phyloP scores from a whole-genome alignment of 2,888 invertebrate genomes.

The Chromoteleia sp. region DNA sequence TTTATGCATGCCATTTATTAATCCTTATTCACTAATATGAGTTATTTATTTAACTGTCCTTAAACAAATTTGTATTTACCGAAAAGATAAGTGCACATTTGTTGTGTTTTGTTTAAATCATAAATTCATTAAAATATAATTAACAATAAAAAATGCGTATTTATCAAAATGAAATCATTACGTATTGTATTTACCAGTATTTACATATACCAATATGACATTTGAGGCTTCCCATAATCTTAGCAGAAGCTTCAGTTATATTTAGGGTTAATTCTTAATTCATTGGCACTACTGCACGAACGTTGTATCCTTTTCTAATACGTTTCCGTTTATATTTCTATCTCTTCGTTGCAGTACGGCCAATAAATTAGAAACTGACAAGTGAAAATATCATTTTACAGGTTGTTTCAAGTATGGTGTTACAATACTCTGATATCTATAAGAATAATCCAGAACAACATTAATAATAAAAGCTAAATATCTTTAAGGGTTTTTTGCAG shows the following conservation, averaged over 20 bases:
- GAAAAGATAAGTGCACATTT: not conserved
- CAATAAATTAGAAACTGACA: not conserved
- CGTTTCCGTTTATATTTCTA: slow-evolving; percentile 9
- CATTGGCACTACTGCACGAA: slow-evolving; percentile 18
- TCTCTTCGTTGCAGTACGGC: not conserved
- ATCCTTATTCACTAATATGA: not conserved
- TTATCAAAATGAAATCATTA: slow-evolving; percentile 13
- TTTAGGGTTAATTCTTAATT: slow-evolving; percentile 45
- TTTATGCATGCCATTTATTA: slow-evolving; percentile 1
- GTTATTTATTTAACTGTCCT: too few relatives aligned
- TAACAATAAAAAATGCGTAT: not conserved
- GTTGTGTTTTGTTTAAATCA: not conserved
- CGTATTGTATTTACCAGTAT: not conserved
- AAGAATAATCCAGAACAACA: too few relatives aligned
- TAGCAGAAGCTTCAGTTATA: slow-evolving; percentile 41
- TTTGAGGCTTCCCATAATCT: slow-evolving; percentile 5
- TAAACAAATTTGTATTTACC: not conserved
- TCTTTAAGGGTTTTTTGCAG: too few relatives aligned
- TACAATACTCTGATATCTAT: too few relatives aligned
- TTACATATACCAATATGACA: not conserved
- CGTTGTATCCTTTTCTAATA: slow-evolving; percentile 3
- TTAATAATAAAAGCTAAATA: too few relatives aligned
- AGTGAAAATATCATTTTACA: not conserved
- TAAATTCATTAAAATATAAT: not conserved
- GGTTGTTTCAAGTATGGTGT: too few relatives aligned